These are phyloP conservation scores for Sycophaga agraensis DNA, from an alignment of 1,140 invertebrate species.

Conservation along the genomic window DNA sequence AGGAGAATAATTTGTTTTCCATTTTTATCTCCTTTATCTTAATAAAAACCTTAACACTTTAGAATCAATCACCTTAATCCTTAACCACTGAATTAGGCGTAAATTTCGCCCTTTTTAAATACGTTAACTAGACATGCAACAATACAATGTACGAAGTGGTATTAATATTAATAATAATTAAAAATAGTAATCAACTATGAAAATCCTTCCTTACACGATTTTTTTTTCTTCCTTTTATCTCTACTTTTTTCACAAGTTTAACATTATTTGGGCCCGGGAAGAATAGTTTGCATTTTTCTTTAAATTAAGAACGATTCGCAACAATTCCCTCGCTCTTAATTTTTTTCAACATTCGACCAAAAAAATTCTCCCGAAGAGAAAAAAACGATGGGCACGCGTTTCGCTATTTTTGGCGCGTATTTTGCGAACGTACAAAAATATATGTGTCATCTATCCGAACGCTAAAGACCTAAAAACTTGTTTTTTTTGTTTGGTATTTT, in stretches of 20 bases:
- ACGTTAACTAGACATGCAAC: conserved; percentile 56
- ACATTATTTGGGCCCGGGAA: conserved; percentile 56
- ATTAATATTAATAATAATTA: conserved; percentile 41
- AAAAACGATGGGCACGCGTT: conserved; percentile 27
- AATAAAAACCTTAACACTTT: conserved; percentile 25
- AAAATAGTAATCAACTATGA: conserved; percentile 50
- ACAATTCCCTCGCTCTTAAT: too few species aligned
- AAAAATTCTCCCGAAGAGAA: conserved; percentile 18
- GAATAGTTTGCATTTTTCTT: conserved; percentile 45
- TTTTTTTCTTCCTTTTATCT: conserved; percentile 29
- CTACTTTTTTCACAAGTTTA: conserved; percentile 42
- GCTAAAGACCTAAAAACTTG: conserved; percentile 55
- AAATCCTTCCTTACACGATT: conserved; percentile 23
- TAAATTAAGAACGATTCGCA: neutral
- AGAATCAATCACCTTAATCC: conserved; percentile 18
- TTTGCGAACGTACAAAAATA: conserved; percentile 58
- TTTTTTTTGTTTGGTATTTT: too few species aligned
- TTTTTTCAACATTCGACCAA: neutral
- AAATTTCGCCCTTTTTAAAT: conserved; percentile 37
- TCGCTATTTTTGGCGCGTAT: conserved; percentile 28
- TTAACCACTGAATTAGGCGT: conserved; percentile 26
- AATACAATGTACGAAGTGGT: conserved; percentile 47
- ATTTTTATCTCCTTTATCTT: conserved; percentile 32
- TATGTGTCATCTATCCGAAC: conserved; percentile 55
- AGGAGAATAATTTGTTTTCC: conserved; percentile 32